Evolutionary conservation across 2,888 invertebrate species (phyloP).

Genomic region (Stramonita haemastoma): DNA sequence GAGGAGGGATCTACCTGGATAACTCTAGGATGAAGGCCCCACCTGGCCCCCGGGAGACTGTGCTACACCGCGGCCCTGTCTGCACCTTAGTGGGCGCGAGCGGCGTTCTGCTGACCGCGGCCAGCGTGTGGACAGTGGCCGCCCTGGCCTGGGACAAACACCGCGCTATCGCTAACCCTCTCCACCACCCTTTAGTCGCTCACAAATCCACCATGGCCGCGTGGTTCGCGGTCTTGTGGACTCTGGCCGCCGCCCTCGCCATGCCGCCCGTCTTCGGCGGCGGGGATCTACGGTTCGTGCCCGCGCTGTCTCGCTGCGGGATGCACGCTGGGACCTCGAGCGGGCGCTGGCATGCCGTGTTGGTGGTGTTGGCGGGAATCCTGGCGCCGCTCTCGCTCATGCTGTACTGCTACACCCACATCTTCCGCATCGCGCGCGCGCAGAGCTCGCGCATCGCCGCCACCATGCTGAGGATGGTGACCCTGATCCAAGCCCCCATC

Average conservation of each 20-base stretch:
- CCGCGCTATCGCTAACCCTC: slow-evolving; percentile 69
- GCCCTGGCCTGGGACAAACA: slow-evolving; percentile 73
- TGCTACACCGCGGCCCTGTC: background rate
- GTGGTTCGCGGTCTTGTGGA: slow-evolving; percentile 66
- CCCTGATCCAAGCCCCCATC: slow-evolving; percentile 70
- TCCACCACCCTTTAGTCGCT: slow-evolving; percentile 68
- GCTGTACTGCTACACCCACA: slow-evolving; percentile 71
- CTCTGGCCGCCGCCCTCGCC: slow-evolving; percentile 58
- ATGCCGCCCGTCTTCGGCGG: slow-evolving; percentile 66
- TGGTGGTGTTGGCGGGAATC: slow-evolving; percentile 59
- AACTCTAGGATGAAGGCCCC: too few species aligned
- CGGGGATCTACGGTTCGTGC: slow-evolving; percentile 59
- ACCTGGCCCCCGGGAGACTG: background rate
- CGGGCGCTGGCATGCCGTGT: slow-evolving; percentile 61
- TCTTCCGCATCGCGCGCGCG: slow-evolving; percentile 69
- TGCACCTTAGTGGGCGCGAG: slow-evolving; percentile 25
- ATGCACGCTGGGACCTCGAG: slow-evolving; percentile 55
- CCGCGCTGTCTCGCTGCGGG: slow-evolving; percentile 65
- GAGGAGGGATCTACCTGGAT: background rate
- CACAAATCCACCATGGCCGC: slow-evolving; percentile 62
- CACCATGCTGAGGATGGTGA: slow-evolving; percentile 73
- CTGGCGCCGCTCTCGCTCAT: slow-evolving; percentile 65
- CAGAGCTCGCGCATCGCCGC: slow-evolving; percentile 72
- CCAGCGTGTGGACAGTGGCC: slow-evolving; percentile 57
- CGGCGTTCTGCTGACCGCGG: slow-evolving; percentile 46